These are phyloP conservation scores for Latrodectus elegans DNA, from an alignment of 2,888 invertebrate genomes.

Conservation along the genomic window DNA sequence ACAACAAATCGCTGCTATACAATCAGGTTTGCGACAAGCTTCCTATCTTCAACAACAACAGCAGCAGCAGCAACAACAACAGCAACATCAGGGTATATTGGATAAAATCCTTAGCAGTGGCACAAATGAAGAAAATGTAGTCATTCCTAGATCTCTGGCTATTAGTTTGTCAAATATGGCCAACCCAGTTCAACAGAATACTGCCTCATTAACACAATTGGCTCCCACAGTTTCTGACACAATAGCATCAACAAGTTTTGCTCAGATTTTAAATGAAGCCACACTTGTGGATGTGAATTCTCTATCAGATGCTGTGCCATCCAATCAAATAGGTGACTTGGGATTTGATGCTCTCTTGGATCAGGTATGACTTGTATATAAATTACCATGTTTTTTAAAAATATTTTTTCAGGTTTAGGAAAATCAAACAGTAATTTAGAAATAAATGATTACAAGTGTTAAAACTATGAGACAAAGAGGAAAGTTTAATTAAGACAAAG, in stretches of 20 bases:
- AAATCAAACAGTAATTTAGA: too few species aligned
- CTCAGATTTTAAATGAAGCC: constrained; percentile 30
- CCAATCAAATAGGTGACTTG: constrained; percentile 51
- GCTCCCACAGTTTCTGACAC: constrained; percentile 2
- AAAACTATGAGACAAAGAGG: too few species aligned
- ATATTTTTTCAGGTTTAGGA: not conserved
- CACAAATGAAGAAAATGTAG: constrained; percentile 11
- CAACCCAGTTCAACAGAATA: not conserved
- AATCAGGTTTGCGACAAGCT: constrained; percentile 30
- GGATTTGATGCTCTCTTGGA: constrained; percentile 70
- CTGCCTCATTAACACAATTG: constrained; percentile 19
- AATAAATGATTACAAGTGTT: too few species aligned
- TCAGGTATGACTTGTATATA: constrained; percentile 48
- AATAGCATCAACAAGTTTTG: constrained; percentile 3
- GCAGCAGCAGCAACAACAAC: constrained; percentile 74
- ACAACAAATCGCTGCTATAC: not conserved
- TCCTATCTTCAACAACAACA: constrained; percentile 63
- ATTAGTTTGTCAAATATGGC: constrained; percentile 9
- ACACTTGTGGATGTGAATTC: constrained; percentile 16
- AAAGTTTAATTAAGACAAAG: too few species aligned
- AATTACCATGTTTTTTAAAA: not conserved
- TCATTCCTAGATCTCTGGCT: constrained; percentile 24
- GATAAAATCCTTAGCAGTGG: constrained; percentile 38
- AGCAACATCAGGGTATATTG: constrained; percentile 32
- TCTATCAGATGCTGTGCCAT: constrained; percentile 20